Evolutionary conservation across 1,140 invertebrate species (phyloP).

Genomic region (Meloidogyne hapla): DNA sequence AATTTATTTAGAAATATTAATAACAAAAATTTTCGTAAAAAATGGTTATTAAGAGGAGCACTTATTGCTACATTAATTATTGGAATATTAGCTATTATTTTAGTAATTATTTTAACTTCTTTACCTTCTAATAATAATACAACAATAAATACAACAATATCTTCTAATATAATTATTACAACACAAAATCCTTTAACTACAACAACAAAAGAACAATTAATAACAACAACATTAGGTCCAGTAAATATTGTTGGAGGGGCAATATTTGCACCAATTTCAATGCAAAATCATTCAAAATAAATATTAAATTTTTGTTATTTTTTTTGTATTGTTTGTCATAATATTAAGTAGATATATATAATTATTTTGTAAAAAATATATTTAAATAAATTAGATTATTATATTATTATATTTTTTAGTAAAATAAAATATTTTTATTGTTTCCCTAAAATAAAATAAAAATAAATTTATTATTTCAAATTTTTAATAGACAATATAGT

Average conservation of each 20-base stretch:
- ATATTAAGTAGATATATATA: too few relatives aligned
- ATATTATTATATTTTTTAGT: too few relatives aligned
- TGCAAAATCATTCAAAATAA: slow-evolving; percentile 18
- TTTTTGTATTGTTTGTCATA: too few relatives aligned
- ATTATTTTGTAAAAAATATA: not conserved
- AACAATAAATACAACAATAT: not conserved
- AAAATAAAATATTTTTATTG: not conserved
- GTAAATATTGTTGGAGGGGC: slow-evolving; percentile 29
- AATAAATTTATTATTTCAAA: too few relatives aligned
- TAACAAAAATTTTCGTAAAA: not conserved
- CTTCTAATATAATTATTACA: not conserved
- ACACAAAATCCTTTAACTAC: not conserved
- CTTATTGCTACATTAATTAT: not conserved
- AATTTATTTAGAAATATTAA: not conserved
- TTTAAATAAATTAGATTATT: too few relatives aligned
- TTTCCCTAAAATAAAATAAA: too few relatives aligned
- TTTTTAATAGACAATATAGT: too few relatives aligned
- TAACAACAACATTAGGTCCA: not conserved
- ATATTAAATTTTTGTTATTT: too few relatives aligned
- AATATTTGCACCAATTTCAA: slow-evolving; percentile 27
- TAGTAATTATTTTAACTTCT: slow-evolving; percentile 3
- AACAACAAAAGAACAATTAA: not conserved
- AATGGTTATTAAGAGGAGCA: slow-evolving; percentile 2
- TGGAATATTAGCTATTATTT: not conserved
- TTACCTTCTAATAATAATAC: not conserved